A percentile compares a stretch with the other conserved stretches of the same genome.
Evolutionary conservation across 2,113 vertebrate species (phyloP).

Genomic region (Actinemys pallida): DNA sequence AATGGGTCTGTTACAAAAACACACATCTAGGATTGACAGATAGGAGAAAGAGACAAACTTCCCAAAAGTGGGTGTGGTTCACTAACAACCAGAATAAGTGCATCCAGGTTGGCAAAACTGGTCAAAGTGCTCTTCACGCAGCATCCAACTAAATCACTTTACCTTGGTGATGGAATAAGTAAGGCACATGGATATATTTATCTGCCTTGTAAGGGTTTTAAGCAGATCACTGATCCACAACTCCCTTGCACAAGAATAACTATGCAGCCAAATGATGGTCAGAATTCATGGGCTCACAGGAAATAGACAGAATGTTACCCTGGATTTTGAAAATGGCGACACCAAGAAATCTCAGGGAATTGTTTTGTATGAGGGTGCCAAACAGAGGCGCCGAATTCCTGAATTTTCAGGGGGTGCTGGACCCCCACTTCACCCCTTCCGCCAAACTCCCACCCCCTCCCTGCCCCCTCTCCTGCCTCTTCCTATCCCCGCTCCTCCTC

Average conservation of each 20-base stretch:
- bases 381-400: no score
- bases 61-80: not conserved
- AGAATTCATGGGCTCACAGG: not conserved
- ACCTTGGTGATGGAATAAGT: not conserved
- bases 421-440: no score
- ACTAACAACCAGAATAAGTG: not conserved
- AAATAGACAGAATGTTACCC: not conserved
- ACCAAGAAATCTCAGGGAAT: not conserved
- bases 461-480: no score
- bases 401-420: no score
- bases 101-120: not conserved
- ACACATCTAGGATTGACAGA: accelerated
- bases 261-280: not conserved
- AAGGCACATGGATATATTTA: not conserved
- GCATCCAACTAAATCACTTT: not conserved
- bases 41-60: not conserved
- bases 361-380: not conserved
- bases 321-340: not conserved
- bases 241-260: not conserved
- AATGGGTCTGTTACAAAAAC: not conserved
- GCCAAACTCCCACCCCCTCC: no score
- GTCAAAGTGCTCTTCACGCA: accelerated
- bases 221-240: not conserved
- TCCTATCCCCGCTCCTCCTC: no score
- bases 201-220: not conserved